Percentiles rank a stretch among this genome's conserved stretches.
Conservation (phyloP, 2,113 vertebrate genomes). For the Manacus vitellinus region DNA sequence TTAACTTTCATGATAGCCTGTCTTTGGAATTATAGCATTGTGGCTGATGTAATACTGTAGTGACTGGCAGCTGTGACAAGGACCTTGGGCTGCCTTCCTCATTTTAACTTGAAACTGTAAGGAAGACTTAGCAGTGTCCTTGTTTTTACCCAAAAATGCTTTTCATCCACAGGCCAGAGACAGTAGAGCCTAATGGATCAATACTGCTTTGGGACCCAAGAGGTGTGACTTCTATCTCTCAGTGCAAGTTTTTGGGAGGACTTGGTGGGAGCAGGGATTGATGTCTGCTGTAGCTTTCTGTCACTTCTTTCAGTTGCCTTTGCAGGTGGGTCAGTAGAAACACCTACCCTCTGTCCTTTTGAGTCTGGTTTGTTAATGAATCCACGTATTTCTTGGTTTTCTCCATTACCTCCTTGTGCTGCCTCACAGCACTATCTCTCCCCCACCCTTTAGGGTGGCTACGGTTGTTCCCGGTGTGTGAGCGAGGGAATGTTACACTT, state of each 20-base stretch:
- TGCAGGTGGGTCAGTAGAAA: neutral
- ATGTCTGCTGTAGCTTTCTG: neutral
- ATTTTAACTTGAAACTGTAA: neutral
- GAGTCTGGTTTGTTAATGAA: neutral
- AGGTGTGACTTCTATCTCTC: neutral
- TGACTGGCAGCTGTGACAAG: neutral
- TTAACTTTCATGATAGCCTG: neutral
- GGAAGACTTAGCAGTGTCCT: neutral
- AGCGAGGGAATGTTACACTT: neutral
- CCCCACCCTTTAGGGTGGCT: neutral
- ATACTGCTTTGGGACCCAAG: neutral
- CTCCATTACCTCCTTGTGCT: neutral
- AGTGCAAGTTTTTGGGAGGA: neutral
- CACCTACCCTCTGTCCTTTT: neutral
- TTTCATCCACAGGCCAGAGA: neutral
- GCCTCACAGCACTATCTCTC: neutral
- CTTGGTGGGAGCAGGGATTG: neutral
- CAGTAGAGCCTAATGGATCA: neutral
- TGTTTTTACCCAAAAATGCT: neutral
- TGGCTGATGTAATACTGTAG: neutral
- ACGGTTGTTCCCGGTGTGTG: accelerated
- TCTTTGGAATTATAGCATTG: neutral
- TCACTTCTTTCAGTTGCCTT: neutral
- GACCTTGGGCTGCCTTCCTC: neutral
- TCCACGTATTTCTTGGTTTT: neutral